Conservation (phyloP, 2,888 invertebrate species). For the Apamea epomidion region DNA sequence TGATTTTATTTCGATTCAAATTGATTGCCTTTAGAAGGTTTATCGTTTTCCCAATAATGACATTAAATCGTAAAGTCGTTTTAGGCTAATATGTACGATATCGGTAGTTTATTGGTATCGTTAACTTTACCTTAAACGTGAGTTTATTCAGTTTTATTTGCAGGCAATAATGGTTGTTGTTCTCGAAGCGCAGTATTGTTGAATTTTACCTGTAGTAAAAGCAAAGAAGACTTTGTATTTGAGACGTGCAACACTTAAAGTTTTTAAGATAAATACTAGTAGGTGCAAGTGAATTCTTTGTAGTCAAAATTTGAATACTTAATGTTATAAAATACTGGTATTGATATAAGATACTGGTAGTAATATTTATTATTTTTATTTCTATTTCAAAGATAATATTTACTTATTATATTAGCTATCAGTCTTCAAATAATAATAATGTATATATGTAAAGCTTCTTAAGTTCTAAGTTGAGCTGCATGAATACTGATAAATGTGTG, state of each 20-base stretch:
- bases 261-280: not conserved
- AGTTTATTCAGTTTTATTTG: slow-evolving; percentile 46
- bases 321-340: not conserved
- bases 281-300: not conserved
- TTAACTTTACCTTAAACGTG: slow-evolving; percentile 49
- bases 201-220: slow-evolving; percentile 19
- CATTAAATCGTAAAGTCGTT: slow-evolving; percentile 73
- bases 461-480: not conserved
- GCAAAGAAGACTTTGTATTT: slow-evolving; percentile 15
- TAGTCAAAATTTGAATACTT: not conserved
- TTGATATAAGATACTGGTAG: not conserved
- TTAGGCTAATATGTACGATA: slow-evolving; percentile 62
- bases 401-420: not conserved
- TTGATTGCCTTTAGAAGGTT: slow-evolving; percentile 70
- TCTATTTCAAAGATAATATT: not conserved
- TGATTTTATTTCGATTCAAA: slow-evolving; percentile 73
- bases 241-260: slow-evolving; percentile 1
- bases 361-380: not conserved
- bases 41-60: slow-evolving; percentile 78
- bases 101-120: slow-evolving; percentile 46
- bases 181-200: slow-evolving; percentile 33
- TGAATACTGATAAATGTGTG: not conserved
- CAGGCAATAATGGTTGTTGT: slow-evolving; percentile 11
- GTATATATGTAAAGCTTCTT: not conserved
- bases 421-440: not conserved